These are phyloP conservation scores for Chrysocyon brachyurus DNA, from an alignment of 2,797 vertebrate species.

Conservation along the genomic window DNA sequence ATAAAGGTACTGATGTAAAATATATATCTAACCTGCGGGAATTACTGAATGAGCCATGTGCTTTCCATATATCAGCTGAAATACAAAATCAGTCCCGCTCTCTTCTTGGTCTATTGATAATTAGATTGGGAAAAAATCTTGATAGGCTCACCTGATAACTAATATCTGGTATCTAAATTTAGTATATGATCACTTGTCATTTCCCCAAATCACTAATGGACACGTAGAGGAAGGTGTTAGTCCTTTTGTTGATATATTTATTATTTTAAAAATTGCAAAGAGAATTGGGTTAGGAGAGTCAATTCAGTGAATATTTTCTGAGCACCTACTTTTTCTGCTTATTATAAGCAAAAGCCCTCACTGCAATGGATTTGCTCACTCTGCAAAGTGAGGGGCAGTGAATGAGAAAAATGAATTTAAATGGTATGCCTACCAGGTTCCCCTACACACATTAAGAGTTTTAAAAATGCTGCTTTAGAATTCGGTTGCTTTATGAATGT, in stretches of 20 bases:
- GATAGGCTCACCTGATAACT: background rate
- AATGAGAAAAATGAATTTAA: background rate
- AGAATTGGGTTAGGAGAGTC: slow-evolving; percentile 43
- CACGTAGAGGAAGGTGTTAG: background rate
- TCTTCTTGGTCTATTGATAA: background rate
- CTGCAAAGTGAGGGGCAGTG: background rate
- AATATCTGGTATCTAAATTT: background rate
- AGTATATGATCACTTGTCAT: background rate
- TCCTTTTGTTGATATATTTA: slow-evolving; percentile 16
- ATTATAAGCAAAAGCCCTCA: background rate
- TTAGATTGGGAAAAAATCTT: background rate
- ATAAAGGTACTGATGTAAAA: slow-evolving; percentile 63
- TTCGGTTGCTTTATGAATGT: background rate
- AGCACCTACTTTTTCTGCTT: background rate
- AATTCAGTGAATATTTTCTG: slow-evolving; percentile 33
- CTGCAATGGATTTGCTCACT: background rate
- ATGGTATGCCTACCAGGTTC: background rate
- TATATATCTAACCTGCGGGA: slow-evolving; percentile 49
- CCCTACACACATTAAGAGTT: background rate
- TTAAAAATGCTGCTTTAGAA: slow-evolving; percentile 37
- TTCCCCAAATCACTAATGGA: background rate
- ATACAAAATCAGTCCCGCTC: background rate
- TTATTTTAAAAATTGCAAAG: slow-evolving; percentile 36
- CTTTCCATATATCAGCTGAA: slow-evolving; percentile 51
- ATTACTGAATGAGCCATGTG: slow-evolving; percentile 40